Percentiles rank a stretch among this genome's conserved stretches.
Evolutionary conservation across 2,113 vertebrate genomes (phyloP).

Genomic region (Phodopus roborovskii): DNA sequence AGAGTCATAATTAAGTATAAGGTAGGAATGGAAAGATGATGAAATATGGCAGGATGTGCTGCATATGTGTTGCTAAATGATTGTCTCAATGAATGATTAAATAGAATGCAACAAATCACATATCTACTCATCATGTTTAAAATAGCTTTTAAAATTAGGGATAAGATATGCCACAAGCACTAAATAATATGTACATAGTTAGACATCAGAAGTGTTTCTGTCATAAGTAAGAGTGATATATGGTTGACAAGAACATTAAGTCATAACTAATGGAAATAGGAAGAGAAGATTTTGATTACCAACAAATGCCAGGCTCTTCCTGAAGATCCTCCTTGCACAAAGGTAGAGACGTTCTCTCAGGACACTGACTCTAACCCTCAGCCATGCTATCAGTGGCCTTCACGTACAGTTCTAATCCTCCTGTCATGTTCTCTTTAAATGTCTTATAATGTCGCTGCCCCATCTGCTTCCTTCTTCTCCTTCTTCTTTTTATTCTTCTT

Average conservation of each 20-base stretch:
- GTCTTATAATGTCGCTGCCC: neutral
- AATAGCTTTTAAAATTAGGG: constrained; percentile 1
- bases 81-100: neutral
- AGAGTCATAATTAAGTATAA: neutral
- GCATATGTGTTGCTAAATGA: neutral
- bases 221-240: neutral
- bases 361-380: neutral
- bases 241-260: neutral
- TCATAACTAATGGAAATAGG: neutral
- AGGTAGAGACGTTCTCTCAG: neutral
- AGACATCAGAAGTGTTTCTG: neutral
- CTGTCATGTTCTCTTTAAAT: neutral
- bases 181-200: neutral
- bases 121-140: neutral
- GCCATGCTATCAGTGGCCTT: neutral
- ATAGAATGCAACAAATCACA: neutral
- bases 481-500: too few relatives aligned
- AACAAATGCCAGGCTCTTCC: neutral
- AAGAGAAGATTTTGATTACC: neutral
- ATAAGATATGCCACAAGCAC: neutral
- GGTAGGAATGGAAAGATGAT: neutral
- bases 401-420: neutral
- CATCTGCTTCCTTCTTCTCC: neutral
- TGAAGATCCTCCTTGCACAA: neutral
- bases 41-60: neutral